Conservation (phyloP, 2,797 vertebrate genomes). For the Brachyalestes nurse region DNA sequence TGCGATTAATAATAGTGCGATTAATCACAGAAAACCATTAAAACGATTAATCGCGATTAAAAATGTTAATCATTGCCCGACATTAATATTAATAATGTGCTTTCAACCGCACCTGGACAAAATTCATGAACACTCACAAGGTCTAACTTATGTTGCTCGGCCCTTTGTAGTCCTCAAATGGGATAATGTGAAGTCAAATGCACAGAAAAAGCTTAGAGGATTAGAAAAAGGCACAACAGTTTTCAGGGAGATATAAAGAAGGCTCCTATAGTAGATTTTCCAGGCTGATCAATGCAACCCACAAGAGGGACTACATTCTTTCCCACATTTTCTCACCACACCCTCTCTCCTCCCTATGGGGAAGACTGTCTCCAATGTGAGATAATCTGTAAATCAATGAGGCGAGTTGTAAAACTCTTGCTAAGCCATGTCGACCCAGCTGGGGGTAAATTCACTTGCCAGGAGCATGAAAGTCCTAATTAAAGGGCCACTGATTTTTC, state of each 20-base stretch:
- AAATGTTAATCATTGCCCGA: no score
- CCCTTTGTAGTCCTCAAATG: constrained; percentile 5
- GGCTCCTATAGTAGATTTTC: constrained; percentile 60
- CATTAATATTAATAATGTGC: not conserved
- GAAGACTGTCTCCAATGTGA: constrained; percentile 84
- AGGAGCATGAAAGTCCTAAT: constrained; percentile 86
- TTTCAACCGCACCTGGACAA: not conserved
- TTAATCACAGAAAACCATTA: no score
- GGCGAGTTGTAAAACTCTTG: constrained; percentile 91
- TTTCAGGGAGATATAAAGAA: constrained; percentile 30
- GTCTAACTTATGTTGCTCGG: not conserved
- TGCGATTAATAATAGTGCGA: no score
- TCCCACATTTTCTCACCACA: constrained; percentile 83
- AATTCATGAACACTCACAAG: constrained; percentile 18
- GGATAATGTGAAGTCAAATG: constrained; percentile 12
- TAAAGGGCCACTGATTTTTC: constrained; percentile 79
- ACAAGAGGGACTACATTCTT: constrained; percentile 76
- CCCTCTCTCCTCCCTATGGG: constrained; percentile 78
- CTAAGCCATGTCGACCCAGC: constrained; percentile 92
- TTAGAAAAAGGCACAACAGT: constrained; percentile 57
- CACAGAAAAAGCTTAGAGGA: constrained; percentile 28
- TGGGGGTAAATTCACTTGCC: constrained; percentile 91
- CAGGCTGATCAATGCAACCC: constrained; percentile 72
- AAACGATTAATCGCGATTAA: no score
- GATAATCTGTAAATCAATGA: constrained; percentile 98